These are phyloP conservation scores for Ictalurus furcatus DNA, from an alignment of 2,113 vertebrate genomes.

Conservation along the genomic window DNA sequence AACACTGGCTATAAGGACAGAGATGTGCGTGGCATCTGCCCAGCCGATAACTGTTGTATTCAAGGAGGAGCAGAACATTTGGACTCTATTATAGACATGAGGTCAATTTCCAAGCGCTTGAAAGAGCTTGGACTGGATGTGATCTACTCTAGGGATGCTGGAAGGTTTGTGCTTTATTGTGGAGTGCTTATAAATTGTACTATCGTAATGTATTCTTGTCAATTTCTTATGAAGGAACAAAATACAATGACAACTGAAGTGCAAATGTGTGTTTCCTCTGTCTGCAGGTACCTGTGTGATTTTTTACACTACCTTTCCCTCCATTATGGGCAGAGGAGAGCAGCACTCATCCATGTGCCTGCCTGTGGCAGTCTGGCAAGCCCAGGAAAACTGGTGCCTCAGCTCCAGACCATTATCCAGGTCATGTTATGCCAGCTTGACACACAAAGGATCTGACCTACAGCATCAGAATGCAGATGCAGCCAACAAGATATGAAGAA, in stretches of 20 bases:
- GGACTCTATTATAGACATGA: constrained; percentile 77
- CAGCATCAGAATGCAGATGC: neutral
- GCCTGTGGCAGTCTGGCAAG: constrained; percentile 62
- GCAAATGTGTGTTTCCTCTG: neutral
- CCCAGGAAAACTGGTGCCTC: constrained; percentile 70
- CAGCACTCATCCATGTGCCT: constrained; percentile 78
- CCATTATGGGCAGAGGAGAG: constrained; percentile 68
- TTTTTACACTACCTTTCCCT: constrained; percentile 81
- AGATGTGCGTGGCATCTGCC: constrained; percentile 75
- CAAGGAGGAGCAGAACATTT: constrained; percentile 76
- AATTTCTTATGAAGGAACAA: neutral
- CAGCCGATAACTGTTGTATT: constrained; percentile 72
- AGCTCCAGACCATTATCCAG: constrained; percentile 72
- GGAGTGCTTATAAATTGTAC: neutral
- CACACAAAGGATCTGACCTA: neutral
- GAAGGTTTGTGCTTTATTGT: constrained; percentile 71
- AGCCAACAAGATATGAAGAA: neutral
- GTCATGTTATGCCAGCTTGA: constrained; percentile 72
- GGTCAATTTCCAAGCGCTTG: constrained; percentile 65
- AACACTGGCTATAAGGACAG: constrained; percentile 77
- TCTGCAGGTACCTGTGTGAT: constrained; percentile 80
- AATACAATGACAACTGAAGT: neutral
- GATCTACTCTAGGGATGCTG: constrained; percentile 78
- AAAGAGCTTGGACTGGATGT: constrained; percentile 67
- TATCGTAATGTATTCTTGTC: neutral